phyloP scores from a whole-genome alignment of 2,113 vertebrate species.

The Equus przewalskii region DNA sequence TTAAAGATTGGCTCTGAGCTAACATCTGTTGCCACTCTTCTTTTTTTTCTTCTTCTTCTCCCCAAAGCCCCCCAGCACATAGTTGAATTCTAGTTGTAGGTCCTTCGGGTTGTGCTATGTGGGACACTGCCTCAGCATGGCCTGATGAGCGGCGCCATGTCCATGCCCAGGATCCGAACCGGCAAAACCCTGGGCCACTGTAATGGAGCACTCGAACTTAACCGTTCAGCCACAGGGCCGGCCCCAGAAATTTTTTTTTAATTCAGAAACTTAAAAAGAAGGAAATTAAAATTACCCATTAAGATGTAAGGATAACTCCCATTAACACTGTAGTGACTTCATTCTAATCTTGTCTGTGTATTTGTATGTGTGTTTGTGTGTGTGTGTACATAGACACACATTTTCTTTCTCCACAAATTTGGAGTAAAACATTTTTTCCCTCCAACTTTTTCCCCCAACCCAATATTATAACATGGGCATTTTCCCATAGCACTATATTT shows the following conservation, averaged over 20 bases:
- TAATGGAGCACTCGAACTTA: too few species aligned
- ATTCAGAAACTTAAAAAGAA: not conserved
- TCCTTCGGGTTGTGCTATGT: too few species aligned
- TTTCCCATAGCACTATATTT: not conserved
- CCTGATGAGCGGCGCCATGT: too few species aligned
- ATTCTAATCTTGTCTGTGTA: not conserved
- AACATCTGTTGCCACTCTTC: too few species aligned
- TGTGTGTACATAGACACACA: not conserved
- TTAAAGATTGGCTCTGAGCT: too few species aligned
- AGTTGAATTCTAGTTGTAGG: too few species aligned
- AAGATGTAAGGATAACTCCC: not conserved
- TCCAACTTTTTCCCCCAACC: fast-evolving
- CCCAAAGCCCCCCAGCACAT: too few species aligned
- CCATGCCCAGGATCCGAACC: too few species aligned
- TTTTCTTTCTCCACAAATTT: not conserved
- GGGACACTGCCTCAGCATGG: too few species aligned
- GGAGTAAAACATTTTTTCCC: not conserved
- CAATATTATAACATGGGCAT: not conserved
- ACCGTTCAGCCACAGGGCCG: too few species aligned
- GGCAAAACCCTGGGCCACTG: too few species aligned
- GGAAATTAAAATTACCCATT: not conserved
- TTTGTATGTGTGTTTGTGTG: not conserved
- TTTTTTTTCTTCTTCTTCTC: too few species aligned
- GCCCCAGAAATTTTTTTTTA: not conserved
- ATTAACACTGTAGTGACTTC: not conserved